phyloP scores from a whole-genome alignment of 2,113 vertebrate species.

The Seriola quinqueradiata region DNA sequence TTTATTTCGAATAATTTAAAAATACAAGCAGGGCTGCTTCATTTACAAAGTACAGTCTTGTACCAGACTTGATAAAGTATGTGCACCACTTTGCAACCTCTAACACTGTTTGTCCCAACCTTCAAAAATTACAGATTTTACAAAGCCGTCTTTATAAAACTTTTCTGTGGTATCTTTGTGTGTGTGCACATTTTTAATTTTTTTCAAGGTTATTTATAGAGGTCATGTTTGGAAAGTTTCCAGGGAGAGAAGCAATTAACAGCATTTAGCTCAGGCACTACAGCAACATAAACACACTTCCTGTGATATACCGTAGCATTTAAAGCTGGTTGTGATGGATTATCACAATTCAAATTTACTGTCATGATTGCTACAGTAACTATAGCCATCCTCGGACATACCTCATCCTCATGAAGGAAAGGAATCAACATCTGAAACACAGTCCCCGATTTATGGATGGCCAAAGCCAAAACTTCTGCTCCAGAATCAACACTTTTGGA shows the following conservation, averaged over 20 bases:
- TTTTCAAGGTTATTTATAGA: background rate
- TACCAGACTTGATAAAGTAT: background rate
- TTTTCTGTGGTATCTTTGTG: background rate
- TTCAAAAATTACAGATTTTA: slow-evolving; percentile 5
- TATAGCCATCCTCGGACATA: background rate
- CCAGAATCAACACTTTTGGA: slow-evolving; percentile 16
- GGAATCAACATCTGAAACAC: slow-evolving; percentile 3
- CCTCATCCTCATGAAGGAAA: slow-evolving; percentile 9
- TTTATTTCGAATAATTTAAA: slow-evolving; percentile 66
- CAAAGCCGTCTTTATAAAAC: slow-evolving; percentile 13
- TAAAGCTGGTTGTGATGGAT: slow-evolving; percentile 4
- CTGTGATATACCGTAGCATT: slow-evolving; percentile 20
- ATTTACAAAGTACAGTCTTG: slow-evolving; percentile 5
- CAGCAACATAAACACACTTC: slow-evolving; percentile 1
- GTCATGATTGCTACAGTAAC: background rate
- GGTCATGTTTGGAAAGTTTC: background rate
- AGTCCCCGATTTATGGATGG: background rate
- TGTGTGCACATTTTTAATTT: background rate
- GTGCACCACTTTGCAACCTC: background rate
- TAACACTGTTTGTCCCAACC: too few relatives aligned
- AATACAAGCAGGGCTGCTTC: slow-evolving; percentile 21
- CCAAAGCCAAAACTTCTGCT: background rate
- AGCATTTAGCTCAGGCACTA: slow-evolving; percentile 7
- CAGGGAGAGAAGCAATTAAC: slow-evolving; percentile 11
- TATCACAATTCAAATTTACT: background rate